These are phyloP conservation scores for Sinotaia quadrata DNA, from an alignment of 2,888 invertebrate genomes.

Conservation along the genomic window DNA sequence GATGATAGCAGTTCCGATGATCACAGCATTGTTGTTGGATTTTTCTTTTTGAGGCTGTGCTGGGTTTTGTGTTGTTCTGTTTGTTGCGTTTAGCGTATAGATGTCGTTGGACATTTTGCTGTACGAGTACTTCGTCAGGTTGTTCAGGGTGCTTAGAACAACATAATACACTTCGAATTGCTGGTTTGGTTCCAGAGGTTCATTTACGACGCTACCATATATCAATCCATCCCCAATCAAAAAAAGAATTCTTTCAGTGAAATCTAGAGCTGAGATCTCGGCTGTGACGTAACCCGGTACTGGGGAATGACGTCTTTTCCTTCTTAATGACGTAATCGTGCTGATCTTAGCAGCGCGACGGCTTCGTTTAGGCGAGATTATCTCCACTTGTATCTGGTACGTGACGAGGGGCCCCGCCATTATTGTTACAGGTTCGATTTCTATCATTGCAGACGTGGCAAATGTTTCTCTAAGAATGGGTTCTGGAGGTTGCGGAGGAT, in stretches of 20 bases:
- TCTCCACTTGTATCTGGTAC: slow-evolving; percentile 83
- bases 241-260: slow-evolving; percentile 77
- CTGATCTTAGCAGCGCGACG: no score
- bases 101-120: slow-evolving; percentile 68
- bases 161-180: slow-evolving; percentile 81
- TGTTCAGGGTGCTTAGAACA: slow-evolving; percentile 80
- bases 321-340: slow-evolving; percentile 66
- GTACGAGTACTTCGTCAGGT: slow-evolving; percentile 79
- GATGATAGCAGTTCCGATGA: slow-evolving; percentile 38
- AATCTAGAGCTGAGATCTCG: slow-evolving; percentile 80
- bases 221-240: slow-evolving; percentile 83
- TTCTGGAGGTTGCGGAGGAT: slow-evolving; percentile 79
- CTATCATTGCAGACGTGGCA: slow-evolving; percentile 79
- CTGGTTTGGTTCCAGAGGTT: slow-evolving; percentile 78
- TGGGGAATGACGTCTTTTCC: slow-evolving; percentile 72
- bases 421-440: slow-evolving; percentile 80
- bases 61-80: no score
- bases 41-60: neutral
- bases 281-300: slow-evolving; percentile 76
- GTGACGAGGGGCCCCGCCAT: slow-evolving; percentile 83
- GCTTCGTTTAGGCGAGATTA: no score
- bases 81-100: neutral
- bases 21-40: slow-evolving; percentile 14
- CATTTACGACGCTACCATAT: slow-evolving; percentile 85
- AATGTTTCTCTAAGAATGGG: slow-evolving; percentile 79